These are phyloP conservation scores for Sula dactylatra DNA, from an alignment of 2,113 vertebrate genomes.

Conservation along the genomic window DNA sequence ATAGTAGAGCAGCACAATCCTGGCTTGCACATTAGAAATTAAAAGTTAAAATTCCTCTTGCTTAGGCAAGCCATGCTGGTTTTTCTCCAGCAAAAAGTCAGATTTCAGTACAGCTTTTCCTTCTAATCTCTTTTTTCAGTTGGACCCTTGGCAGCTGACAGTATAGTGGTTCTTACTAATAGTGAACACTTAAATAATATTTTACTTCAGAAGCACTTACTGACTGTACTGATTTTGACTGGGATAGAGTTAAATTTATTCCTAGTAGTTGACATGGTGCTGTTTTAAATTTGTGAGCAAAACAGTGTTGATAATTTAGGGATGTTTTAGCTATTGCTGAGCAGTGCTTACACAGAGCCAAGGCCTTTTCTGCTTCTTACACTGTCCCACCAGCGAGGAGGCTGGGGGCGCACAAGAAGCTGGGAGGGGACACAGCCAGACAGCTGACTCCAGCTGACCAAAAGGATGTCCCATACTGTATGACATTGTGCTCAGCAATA, in stretches of 20 bases:
- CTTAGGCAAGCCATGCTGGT: background rate
- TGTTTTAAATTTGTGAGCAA: background rate
- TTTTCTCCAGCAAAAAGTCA: background rate
- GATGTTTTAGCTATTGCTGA: background rate
- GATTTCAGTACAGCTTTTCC: background rate
- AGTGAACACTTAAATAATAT: background rate
- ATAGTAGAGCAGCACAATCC: background rate
- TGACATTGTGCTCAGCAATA: rapidly evolving
- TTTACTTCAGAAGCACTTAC: background rate
- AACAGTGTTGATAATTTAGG: background rate
- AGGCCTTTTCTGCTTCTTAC: background rate
- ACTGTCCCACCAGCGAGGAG: rapidly evolving
- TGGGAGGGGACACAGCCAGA: background rate
- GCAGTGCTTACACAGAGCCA: background rate
- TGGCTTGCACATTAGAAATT: background rate
- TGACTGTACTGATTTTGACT: background rate
- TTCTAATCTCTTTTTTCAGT: background rate
- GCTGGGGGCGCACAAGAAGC: rapidly evolving
- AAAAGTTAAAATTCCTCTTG: background rate
- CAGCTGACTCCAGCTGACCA: background rate
- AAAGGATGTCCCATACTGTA: rapidly evolving
- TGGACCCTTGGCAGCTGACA: background rate
- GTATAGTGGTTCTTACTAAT: background rate
- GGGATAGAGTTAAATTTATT: background rate
- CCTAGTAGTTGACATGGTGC: background rate